These are phyloP conservation scores for Lycia hirtaria DNA, from an alignment of 2,888 invertebrate species.

Conservation along the genomic window DNA sequence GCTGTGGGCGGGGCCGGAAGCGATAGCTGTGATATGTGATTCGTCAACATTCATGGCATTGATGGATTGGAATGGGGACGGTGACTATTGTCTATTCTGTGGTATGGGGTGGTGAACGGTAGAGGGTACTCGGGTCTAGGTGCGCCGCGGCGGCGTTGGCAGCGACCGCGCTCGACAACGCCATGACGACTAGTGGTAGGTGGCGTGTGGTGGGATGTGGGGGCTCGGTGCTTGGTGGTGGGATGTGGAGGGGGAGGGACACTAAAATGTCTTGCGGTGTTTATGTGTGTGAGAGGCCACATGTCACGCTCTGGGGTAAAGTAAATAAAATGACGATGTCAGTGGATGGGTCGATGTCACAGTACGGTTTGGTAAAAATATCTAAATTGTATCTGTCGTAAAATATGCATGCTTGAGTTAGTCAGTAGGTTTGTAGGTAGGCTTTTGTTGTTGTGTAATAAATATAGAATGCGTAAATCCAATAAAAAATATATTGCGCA, in stretches of 20 bases:
- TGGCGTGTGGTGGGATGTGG: neutral
- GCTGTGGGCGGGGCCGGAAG: slow-evolving; percentile 14
- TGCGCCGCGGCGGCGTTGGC: slow-evolving; percentile 20
- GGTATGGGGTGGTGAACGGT: slow-evolving; percentile 6
- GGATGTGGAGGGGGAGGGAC: slow-evolving; percentile 4
- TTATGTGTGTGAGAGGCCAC: slow-evolving; percentile 22
- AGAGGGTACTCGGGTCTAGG: slow-evolving; percentile 17
- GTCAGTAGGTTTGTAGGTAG: too few species aligned
- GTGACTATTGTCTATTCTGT: slow-evolving; percentile 3
- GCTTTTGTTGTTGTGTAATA: too few species aligned
- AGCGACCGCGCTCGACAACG: slow-evolving; percentile 36
- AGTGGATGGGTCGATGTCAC: neutral
- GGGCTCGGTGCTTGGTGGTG: neutral
- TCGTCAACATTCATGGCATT: slow-evolving; percentile 23
- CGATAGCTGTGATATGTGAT: slow-evolving; percentile 24
- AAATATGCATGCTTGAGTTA: too few species aligned
- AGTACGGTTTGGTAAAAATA: too few species aligned
- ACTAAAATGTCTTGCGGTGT: slow-evolving; percentile 7
- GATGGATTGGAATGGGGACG: slow-evolving; percentile 16
- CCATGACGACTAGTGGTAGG: slow-evolving; percentile 35
- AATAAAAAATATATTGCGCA: too few species aligned
- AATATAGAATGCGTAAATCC: too few species aligned
- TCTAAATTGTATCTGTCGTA: too few species aligned
- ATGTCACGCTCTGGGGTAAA: slow-evolving; percentile 9
- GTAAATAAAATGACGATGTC: neutral